phyloP scores from a whole-genome alignment of 1,140 invertebrate genomes.

The Drosophila ogumai region DNA sequence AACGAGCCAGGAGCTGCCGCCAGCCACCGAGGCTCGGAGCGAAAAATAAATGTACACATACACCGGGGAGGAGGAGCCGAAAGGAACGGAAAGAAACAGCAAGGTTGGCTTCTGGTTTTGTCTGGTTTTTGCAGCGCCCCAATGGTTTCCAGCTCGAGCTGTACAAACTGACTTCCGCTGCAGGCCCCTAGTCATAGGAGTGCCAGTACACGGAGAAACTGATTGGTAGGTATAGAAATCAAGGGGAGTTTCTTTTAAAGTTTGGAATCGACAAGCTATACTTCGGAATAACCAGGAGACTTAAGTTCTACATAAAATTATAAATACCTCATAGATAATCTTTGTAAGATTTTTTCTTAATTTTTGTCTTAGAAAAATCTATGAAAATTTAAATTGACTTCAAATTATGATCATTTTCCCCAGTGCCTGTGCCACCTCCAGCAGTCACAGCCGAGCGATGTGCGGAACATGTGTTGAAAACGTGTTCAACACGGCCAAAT shows the following conservation, averaged over 20 bases:
- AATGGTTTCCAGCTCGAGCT: conserved; percentile 70
- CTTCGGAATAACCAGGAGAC: not conserved
- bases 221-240: not conserved
- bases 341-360: not conserved
- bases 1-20: conserved; percentile 22
- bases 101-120: conserved; percentile 36
- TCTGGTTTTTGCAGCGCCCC: conserved; percentile 38
- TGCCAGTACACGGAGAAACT: not conserved
- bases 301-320: no score
- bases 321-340: no score
- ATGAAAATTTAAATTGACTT: no score
- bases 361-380: not conserved
- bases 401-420: not conserved
- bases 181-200: conserved; percentile 26
- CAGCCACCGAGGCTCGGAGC: conserved; percentile 32
- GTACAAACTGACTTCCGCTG: conserved; percentile 71
- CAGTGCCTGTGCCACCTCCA: conserved; percentile 31
- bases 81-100: not conserved
- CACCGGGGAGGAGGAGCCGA: conserved; percentile 1
- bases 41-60: conserved; percentile 31
- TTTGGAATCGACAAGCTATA: fast-evolving
- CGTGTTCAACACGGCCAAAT: conserved; percentile 78
- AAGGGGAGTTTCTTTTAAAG: not conserved
- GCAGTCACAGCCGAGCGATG: conserved; percentile 56
- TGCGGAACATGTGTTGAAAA: conserved; percentile 80